A percentile compares a stretch with the other conserved stretches of the same genome.
phyloP scores from a whole-genome alignment of 2,797 vertebrate species.

The Telmatherina bonti region DNA sequence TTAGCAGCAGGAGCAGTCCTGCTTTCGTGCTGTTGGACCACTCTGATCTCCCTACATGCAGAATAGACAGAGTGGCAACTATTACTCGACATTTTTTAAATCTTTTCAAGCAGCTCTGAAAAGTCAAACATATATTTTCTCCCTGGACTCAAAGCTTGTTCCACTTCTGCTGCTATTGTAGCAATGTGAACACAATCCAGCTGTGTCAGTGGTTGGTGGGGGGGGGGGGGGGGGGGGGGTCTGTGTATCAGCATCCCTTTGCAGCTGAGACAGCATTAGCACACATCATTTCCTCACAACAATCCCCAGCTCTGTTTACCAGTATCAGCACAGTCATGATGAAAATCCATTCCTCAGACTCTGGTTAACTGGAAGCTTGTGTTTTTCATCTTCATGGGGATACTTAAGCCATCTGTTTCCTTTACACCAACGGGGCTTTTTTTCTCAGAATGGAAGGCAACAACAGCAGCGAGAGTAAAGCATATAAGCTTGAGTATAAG shows the following conservation, averaged over 20 bases:
- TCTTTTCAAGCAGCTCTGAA: background rate
- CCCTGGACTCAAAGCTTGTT: constrained; percentile 15
- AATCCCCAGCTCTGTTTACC: constrained; percentile 52
- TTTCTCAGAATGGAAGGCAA: constrained; percentile 34
- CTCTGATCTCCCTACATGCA: background rate
- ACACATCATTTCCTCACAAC: constrained; percentile 68
- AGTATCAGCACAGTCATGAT: constrained; percentile 35
- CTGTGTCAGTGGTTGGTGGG: constrained; percentile 60
- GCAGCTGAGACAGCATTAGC: constrained; percentile 59
- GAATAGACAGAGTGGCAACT: background rate
- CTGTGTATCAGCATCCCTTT: constrained; percentile 56
- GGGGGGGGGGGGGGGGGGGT: no score
- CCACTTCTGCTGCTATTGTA: constrained; percentile 10
- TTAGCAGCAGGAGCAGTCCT: background rate
- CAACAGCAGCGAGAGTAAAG: background rate
- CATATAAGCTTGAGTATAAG: constrained; percentile 9
- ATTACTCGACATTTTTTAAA: background rate
- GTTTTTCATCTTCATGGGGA: constrained; percentile 43
- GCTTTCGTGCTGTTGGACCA: background rate
- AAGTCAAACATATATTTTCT: constrained; percentile 12
- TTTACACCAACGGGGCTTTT: constrained; percentile 32
- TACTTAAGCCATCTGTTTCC: constrained; percentile 60
- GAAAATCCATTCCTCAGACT: constrained; percentile 44
- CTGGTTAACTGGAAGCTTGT: constrained; percentile 36
- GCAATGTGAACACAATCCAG: constrained; percentile 53